Percentiles rank a stretch among this genome's conserved stretches.
Evolutionary conservation across 2,113 vertebrate species (phyloP).

Genomic region (Xiphias gladius): DNA sequence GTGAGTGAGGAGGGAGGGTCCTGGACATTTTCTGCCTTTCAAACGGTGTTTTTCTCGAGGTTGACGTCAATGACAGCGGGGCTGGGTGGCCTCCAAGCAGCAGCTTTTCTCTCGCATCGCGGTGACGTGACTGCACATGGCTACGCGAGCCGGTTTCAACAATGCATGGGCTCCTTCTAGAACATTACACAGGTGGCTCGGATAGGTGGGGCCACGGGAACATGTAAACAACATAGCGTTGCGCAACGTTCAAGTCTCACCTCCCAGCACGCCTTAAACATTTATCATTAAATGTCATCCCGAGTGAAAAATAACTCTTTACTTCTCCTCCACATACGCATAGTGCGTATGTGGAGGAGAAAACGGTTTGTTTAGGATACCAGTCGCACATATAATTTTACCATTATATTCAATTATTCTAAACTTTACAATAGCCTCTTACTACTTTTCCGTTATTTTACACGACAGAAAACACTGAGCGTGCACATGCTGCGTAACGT

Average conservation of each 20-base stretch:
- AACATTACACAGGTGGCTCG: conserved; percentile 64
- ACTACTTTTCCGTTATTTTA: not conserved
- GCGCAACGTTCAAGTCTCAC: conserved; percentile 70
- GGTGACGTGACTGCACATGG: conserved; percentile 78
- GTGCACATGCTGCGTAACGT: conserved; percentile 1
- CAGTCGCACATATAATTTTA: not conserved
- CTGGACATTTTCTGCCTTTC: conserved; percentile 57
- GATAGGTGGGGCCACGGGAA: conserved; percentile 80
- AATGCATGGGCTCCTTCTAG: conserved; percentile 57
- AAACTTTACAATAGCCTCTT: not conserved
- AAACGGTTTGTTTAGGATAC: not conserved
- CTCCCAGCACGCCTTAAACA: conserved; percentile 4
- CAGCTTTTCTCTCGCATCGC: conserved; percentile 48
- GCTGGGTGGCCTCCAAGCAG: conserved; percentile 64
- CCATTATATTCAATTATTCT: not conserved
- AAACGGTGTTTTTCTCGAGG: conserved; percentile 60
- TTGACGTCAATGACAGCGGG: conserved; percentile 76
- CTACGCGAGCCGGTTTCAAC: conserved; percentile 37
- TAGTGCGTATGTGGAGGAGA: not conserved
- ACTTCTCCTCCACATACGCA: not conserved
- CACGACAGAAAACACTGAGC: not conserved
- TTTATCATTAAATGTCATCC: not conserved
- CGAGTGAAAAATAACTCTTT: not conserved
- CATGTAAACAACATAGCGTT: conserved; percentile 84
- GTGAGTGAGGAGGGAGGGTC: conserved; percentile 16